phyloP scores from a whole-genome alignment of 1,140 invertebrate genomes.

The Tetramorium simillimum region DNA sequence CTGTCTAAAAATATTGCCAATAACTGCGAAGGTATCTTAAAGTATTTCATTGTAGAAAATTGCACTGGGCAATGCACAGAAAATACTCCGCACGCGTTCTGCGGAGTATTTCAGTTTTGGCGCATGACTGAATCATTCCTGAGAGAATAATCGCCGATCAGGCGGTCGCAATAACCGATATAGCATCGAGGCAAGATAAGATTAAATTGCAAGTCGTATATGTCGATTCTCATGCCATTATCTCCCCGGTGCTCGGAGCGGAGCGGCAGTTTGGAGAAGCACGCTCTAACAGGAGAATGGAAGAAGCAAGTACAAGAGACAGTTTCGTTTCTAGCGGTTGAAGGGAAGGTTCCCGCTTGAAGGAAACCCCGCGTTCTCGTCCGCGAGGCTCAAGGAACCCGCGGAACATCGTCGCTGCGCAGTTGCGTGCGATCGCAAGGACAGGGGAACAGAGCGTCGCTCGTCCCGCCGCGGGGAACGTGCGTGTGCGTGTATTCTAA shows the following conservation, averaged over 20 bases:
- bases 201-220: constrained; percentile 42
- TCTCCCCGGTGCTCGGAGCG: constrained; percentile 9
- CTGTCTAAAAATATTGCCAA: constrained; percentile 48
- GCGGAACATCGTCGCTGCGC: not conserved
- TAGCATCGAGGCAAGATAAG: constrained; percentile 62
- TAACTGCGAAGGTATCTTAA: constrained; percentile 25
- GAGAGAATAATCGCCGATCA: constrained; percentile 40
- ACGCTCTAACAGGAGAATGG: not conserved
- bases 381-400: not conserved
- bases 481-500: constrained; percentile 68
- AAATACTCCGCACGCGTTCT: not conserved
- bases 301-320: not conserved
- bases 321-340: not conserved
- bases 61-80: constrained; percentile 18
- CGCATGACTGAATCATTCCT: constrained; percentile 49
- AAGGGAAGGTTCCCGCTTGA: not conserved
- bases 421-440: not conserved
- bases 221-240: not conserved
- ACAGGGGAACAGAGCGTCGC: constrained; percentile 53
- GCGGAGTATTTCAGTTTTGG: constrained; percentile 3
- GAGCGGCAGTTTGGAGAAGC: too few species aligned
- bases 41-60: constrained; percentile 66
- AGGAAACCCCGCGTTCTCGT: not conserved
- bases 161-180: constrained; percentile 53
- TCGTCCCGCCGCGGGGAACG: not conserved